Conservation (phyloP, 2,797 vertebrate genomes). For the Acipenser oxyrinchus region DNA sequence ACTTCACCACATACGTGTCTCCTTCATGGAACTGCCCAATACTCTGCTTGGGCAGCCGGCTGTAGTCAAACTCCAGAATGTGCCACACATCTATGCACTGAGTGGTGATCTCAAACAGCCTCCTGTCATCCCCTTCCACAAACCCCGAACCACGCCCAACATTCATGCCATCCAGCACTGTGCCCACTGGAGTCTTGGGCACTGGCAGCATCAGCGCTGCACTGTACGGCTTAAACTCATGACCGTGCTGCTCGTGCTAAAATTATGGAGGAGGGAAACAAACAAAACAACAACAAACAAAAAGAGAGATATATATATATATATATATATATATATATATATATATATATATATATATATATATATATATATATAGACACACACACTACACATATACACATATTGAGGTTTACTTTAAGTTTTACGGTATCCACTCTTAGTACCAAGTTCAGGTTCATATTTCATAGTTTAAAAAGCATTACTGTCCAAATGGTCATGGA, state of each 20-base stretch:
- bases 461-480: too few species aligned
- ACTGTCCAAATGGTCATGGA: too few species aligned
- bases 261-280: not conserved
- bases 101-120: slow-evolving; percentile 79
- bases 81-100: slow-evolving; percentile 91
- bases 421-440: too few species aligned
- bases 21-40: slow-evolving; percentile 97
- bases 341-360: too few species aligned
- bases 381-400: too few species aligned
- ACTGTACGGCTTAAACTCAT: slow-evolving; percentile 71
- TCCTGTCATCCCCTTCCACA: slow-evolving; percentile 76
- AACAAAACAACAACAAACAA: too few species aligned
- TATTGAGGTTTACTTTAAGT: too few species aligned
- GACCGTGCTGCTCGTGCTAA: slow-evolving; percentile 58
- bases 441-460: not conserved
- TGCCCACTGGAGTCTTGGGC: slow-evolving; percentile 66
- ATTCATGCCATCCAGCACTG: slow-evolving; percentile 77
- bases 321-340: too few species aligned
- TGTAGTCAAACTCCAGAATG: slow-evolving; percentile 96
- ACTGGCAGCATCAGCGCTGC: slow-evolving; percentile 75
- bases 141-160: slow-evolving; percentile 86
- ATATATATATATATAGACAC: too few species aligned
- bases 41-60: slow-evolving; percentile 88
- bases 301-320: too few species aligned
- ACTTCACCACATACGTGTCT: slow-evolving; percentile 94